Evolutionary conservation across 1,140 invertebrate genomes (phyloP), one percentile per base, ranked within the genome.

Genomic region (Brachionus paranguensis): DNA sequence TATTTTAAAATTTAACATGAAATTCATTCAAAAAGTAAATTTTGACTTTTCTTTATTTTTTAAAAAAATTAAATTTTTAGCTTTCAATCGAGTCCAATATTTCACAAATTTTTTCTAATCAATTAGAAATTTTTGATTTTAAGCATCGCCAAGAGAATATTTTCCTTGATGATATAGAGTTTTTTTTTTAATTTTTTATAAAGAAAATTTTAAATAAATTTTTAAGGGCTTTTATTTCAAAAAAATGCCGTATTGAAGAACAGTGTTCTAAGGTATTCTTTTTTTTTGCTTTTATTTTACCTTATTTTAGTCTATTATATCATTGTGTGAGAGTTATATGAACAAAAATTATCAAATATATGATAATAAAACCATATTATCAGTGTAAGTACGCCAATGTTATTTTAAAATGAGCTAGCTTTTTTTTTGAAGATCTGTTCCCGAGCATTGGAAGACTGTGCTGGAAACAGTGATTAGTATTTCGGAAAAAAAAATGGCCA

Each of bases 61-160:
- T 47, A 11, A 17, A 10, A n/a, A 12, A 47, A 12, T 17, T 14
- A 2, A 70, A 11, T 43, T 43, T 17, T 0, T 11, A 76, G 72
- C 3, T 76, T 50, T 3, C 72, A 2, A 29, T 76, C 27, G 72
- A 76, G 8, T 50, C 17, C 14, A 27, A 45, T 3, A 27, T 76
- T 53, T 50, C 43, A n/a, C 2, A 24, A 3, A 24, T 76, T 11
- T 76, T 76, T 50, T 1, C 24, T 14, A 24, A 76, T 14, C 72
- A 76, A 5, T 20, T 53, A 12, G 24, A 76, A 76, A 76, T 50
- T 29, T 47, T 76, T 76, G 43, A 76, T 50, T 76, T 76, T n/a
- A 76, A 76, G 24, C 43, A 76, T 50, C 20, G 50, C 1, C 72
- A 76, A 76, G 72, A 76, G 24, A 47, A 24, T 7, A n/a, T 50